Evolutionary conservation across 1,140 invertebrate species (phyloP).

Genomic region (Panagrolaimus sp.): DNA sequence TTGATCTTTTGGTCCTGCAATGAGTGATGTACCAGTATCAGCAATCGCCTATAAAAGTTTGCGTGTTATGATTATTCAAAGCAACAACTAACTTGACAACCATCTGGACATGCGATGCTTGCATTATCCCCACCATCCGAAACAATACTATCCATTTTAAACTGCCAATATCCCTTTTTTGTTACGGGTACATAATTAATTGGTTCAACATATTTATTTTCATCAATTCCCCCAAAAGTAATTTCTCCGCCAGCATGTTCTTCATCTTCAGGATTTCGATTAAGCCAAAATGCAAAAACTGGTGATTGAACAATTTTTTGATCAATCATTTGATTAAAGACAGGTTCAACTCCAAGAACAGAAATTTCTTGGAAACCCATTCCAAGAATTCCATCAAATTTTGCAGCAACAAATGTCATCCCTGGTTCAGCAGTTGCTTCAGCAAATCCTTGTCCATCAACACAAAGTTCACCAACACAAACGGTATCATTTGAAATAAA

Average conservation of each 20-base stretch:
- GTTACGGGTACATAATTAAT: conserved; percentile 85
- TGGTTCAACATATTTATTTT: conserved; percentile 73
- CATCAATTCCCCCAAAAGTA: conserved; percentile 59
- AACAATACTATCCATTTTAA: conserved; percentile 74
- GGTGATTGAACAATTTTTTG: conserved; percentile 73
- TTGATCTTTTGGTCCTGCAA: conserved; percentile 83
- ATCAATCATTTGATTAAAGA: conserved; percentile 89
- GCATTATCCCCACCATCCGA: conserved; percentile 19
- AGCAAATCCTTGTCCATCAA: conserved; percentile 78
- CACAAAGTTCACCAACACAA: conserved; percentile 53
- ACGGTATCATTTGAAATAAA: conserved; percentile 69
- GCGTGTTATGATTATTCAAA: background rate
- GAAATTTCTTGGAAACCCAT: conserved; percentile 81
- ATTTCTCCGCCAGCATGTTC: conserved; percentile 60
- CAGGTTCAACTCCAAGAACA: conserved; percentile 64
- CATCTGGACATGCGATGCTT: conserved; percentile 48
- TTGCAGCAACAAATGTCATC: conserved; percentile 81
- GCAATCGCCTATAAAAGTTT: conserved; percentile 74
- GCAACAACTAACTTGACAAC: conserved; percentile 45
- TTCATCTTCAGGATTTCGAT: conserved; percentile 57
- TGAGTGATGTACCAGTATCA: conserved; percentile 93
- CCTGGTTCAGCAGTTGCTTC: conserved; percentile 86
- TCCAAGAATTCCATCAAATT: conserved; percentile 95
- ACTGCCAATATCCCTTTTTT: conserved; percentile 91
- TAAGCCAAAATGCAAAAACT: conserved; percentile 93